Evolutionary conservation across 2,888 invertebrate species (phyloP), one percentile per base, ranked within the genome.

Genomic region (Trissoscelio sp.): DNA sequence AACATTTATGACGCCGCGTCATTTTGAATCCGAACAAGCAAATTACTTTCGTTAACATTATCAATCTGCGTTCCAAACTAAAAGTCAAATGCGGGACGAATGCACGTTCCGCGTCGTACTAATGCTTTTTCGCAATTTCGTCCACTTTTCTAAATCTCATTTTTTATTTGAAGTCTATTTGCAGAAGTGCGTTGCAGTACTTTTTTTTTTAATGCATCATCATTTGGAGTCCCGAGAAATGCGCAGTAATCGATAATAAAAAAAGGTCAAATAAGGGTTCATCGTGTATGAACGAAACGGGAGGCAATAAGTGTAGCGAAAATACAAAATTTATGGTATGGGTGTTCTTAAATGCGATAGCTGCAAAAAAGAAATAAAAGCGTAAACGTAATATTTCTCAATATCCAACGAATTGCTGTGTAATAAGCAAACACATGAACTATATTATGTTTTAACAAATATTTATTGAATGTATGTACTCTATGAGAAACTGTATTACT

Each of bases 381-480:
- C 31, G 58, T 42, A 58, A 67, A 67, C 51, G 75, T 57, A 48
- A 75, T 75, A 75, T 58, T 67, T 75, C 75, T 67, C 34, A 58
- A 67, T 75, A 67, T 58, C 51, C 58, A 12, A 34, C 31, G 42
- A 67, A 58, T 48, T 39, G 66, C 57, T 6, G 11, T 31, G 37
- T 66, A 58, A 75, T 58, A 58, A 74, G 66, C 20, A 66, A 73
- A 66, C 42, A 42, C 12, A 55, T 3, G 16, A 42, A 37, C 24
- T 44, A 28, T 34, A 22, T 69, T 57, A 31, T 57, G 31, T 3
- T 16, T 28, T 69, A 69, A 69, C 69, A 57, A 57, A 69, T 69
- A 69, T 69, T 69, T 44, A 69, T 46, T n/a, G 55, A 34, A 44
- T 28, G 28, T 24, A n/a, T 51, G 53, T 42, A 42, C 11, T 28